These are phyloP conservation scores for Pampus argenteus DNA, from an alignment of 2,797 vertebrate genomes.

Conservation along the genomic window DNA sequence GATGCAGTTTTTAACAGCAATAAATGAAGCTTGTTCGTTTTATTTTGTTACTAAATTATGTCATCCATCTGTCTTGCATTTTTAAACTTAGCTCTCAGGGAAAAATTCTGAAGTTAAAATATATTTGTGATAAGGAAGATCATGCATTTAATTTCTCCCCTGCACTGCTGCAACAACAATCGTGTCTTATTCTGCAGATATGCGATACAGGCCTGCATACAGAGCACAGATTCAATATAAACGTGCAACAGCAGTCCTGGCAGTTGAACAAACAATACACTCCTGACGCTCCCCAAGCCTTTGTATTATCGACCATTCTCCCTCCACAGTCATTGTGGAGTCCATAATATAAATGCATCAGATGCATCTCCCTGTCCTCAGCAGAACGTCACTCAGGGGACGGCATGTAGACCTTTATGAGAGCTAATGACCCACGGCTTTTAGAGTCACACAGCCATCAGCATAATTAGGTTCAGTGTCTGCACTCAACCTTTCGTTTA, in stretches of 20 bases:
- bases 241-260: slow-evolving; percentile 66
- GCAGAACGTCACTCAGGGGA: slow-evolving; percentile 80
- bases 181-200: slow-evolving; percentile 71
- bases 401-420: slow-evolving; percentile 82
- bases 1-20: slow-evolving; percentile 52
- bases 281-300: slow-evolving; percentile 67
- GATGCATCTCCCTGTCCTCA: slow-evolving; percentile 78
- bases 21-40: slow-evolving; percentile 41
- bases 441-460: slow-evolving; percentile 85
- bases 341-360: slow-evolving; percentile 83
- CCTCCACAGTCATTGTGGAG: slow-evolving; percentile 66
- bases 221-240: slow-evolving; percentile 68
- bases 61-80: slow-evolving; percentile 58
- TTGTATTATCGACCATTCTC: slow-evolving; percentile 74
- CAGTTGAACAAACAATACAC: slow-evolving; percentile 74
- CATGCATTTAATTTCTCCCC: slow-evolving; percentile 39
- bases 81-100: slow-evolving; percentile 39
- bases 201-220: slow-evolving; percentile 66
- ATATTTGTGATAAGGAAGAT: too few relatives aligned
- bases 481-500: slow-evolving; percentile 79
- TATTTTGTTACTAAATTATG: slow-evolving; percentile 53
- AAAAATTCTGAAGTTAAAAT: too few relatives aligned
- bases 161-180: slow-evolving; percentile 54
- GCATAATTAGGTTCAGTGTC: slow-evolving; percentile 86
- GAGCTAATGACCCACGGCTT: slow-evolving; percentile 85